Percentiles rank a stretch among this genome's conserved stretches.
These are phyloP conservation scores for Epinotia demarniana DNA, from an alignment of 2,888 invertebrate species.

Conservation along the genomic window DNA sequence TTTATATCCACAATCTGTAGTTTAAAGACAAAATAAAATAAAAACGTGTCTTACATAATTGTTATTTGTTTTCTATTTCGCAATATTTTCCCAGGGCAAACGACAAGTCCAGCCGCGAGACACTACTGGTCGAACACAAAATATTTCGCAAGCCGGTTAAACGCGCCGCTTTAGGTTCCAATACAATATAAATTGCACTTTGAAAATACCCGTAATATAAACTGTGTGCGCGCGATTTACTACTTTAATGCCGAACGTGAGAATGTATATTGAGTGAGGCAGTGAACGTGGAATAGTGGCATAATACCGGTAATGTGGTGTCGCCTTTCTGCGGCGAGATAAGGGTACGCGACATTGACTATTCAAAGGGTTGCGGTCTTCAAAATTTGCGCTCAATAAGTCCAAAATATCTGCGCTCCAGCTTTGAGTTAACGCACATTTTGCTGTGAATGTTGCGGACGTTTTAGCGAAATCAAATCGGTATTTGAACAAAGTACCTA, in stretches of 20 bases:
- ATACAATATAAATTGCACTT: conserved; percentile 85
- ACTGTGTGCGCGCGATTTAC: conserved; percentile 67
- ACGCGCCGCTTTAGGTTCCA: conserved; percentile 77
- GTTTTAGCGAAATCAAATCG: conserved; percentile 53
- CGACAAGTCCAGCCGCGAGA: conserved; percentile 68
- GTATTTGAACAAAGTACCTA: conserved; percentile 10
- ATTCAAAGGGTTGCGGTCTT: conserved; percentile 84
- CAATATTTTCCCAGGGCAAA: conserved; percentile 58
- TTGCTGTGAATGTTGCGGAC: conserved; percentile 55
- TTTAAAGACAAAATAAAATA: neutral
- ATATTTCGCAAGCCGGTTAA: conserved; percentile 76
- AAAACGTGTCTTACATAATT: neutral
- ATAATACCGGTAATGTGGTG: conserved; percentile 84
- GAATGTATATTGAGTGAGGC: conserved; percentile 62
- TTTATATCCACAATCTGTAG: neutral
- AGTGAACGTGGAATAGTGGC: conserved; percentile 61
- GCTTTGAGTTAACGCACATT: conserved; percentile 66
- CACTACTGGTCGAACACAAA: conserved; percentile 74
- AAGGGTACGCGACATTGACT: conserved; percentile 85
- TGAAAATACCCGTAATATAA: conserved; percentile 78
- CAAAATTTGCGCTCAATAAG: conserved; percentile 84
- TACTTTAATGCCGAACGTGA: conserved; percentile 67
- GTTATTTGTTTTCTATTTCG: neutral
- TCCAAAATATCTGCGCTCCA: conserved; percentile 73
- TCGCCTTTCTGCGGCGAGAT: conserved; percentile 84